Base-by-base conservation (phyloP, 2,797 vertebrate species). In the Merluccius polli region DNA sequence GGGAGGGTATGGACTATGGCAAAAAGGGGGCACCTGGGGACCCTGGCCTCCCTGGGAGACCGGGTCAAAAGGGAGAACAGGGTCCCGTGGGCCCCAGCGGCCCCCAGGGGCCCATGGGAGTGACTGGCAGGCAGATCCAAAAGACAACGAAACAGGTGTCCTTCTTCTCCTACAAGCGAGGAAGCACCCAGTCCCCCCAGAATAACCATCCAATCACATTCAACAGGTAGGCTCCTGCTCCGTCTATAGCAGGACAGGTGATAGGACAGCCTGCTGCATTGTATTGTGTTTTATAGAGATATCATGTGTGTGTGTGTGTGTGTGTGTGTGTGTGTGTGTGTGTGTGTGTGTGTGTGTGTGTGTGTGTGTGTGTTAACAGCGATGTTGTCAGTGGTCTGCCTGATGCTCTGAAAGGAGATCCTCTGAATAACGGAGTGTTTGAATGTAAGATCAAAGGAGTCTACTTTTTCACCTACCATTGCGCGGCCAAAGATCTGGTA, bases 391-490 rank as follows among this genome's bases (percentile, higher is more conserved):
- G 8, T 24, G 59, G 12, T 63, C 59, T 63, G 24, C n/a, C 18
- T 59, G 33, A 3, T 8, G 36, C n/a, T 0, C 7, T 78, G 48
- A 30, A 1, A 35, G 83, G 83, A 65, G 76, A 67, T 0, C 0
- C 15, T 0, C 77, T 91, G 81, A 69, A 0, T 7, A 67, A 88
- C 0, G 83, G 86, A 0, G 35, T 31, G 0, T 91, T 88, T 70
- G n/a, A 1, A 0, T 83, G 87, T 2, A 0, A 0, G 31, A 1
- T 32, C 59, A 77, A 59, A 72, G 90, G 90, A 4, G 0, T 90
- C 21, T 88, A 92, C 16, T 90, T 89, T 89, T 89, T 92, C 86
- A 87, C 81, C 38, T 91, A 81, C 78, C 89, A 91, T 77, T 0
- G 88, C 0, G 89, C 89, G 65, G 89, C 82, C 1, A 87, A 3